Evolutionary conservation across 2,797 vertebrate genomes (phyloP).

Genomic region (Eptatretus atami): DNA sequence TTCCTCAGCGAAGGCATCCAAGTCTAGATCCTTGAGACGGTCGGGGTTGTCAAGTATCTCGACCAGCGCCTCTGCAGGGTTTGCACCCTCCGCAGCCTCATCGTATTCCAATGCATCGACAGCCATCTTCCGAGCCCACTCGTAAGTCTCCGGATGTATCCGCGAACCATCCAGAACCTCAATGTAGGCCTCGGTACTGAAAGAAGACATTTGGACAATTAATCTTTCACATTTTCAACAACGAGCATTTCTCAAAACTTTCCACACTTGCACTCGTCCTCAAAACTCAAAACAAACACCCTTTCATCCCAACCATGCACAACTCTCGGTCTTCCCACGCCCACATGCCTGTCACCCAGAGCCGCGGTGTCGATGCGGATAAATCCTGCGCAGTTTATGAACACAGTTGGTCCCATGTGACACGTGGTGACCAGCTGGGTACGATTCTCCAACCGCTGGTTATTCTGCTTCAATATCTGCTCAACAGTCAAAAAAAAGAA

Average conservation of each 20-base stretch:
- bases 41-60: constrained; percentile 95
- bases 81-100: constrained; percentile 84
- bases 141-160: constrained; percentile 88
- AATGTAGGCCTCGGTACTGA: constrained; percentile 84
- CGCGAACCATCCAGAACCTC: constrained; percentile 89
- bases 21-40: constrained; percentile 72
- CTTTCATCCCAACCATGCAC: neutral
- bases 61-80: constrained; percentile 76
- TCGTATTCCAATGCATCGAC: constrained; percentile 93
- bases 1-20: constrained; percentile 92
- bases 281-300: too few species aligned
- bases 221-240: too few species aligned
- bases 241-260: too few species aligned
- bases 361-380: constrained; percentile 96
- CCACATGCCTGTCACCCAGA: constrained; percentile 52
- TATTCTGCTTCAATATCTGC: constrained; percentile 94
- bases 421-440: constrained; percentile 97
- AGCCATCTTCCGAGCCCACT: constrained; percentile 97
- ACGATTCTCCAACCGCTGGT: constrained; percentile 77
- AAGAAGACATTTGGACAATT: constrained; percentile 6
- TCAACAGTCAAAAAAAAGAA: neutral
- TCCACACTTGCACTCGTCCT: too few species aligned
- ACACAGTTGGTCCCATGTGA: constrained; percentile 98
- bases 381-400: constrained; percentile 96
- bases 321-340: neutral